Evolutionary conservation across 1,140 invertebrate species (phyloP), one percentile per base, ranked within the genome.

Genomic region (Lepidurus apus): DNA sequence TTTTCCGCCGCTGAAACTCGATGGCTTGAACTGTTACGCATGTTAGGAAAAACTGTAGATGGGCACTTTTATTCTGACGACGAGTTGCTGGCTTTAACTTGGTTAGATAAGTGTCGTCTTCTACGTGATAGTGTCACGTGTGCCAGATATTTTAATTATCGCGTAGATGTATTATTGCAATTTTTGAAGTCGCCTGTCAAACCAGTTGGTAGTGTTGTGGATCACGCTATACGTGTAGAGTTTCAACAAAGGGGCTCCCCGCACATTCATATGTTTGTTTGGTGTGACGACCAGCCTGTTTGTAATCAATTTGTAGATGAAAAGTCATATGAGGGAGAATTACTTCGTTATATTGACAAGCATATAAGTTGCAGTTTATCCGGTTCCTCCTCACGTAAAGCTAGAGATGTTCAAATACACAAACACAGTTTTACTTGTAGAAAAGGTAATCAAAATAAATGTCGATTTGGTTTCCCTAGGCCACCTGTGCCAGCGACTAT

Each of bases 281-380:
- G 45, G 45, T 17, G 45, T 47, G 45, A 47, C 45, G 45, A 47
- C 45, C 45, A 47, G 45, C 45, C 45, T 47, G 45, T 47, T 2
- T 47, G 45, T 47, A 47, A 47, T 47, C 45, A 47, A 47, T 47
- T 47, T 47, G 45, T 47, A 47, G 45, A 47, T 47, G 45, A 47
- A 47, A 47, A 47, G 45, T 47, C 45, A 47, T 47, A 47, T 47
- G 45, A 47, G 45, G 45, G 45, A 47, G 45, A 47, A 47, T 47
- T 47, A 47, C 45, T 47, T 47, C 45, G 45, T 17, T 47, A 8
- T 47, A 47, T 47, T 47, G 45, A 47, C 17, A 47, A 47, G 45
- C 45, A 47, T 47, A 47, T 47, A 47, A 47, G 45, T 47, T 47
- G 45, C 45, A 47, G 45, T 47, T 47, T 47, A 47, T 47, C 45